These are phyloP conservation scores for Gallinago undulata DNA, from an alignment of 2,113 vertebrate genomes.

Conservation along the genomic window DNA sequence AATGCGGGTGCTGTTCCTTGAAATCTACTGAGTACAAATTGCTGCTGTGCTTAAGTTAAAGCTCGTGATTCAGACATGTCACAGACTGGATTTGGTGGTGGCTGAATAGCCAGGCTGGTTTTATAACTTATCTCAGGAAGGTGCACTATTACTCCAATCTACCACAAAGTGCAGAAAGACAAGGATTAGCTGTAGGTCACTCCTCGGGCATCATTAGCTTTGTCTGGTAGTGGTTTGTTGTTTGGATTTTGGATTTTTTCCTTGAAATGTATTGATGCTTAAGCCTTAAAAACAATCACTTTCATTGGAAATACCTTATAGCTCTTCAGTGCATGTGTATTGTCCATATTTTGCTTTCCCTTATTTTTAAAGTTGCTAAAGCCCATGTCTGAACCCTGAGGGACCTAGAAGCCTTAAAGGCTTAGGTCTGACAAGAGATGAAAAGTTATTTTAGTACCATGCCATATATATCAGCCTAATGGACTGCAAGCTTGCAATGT, in stretches of 20 bases:
- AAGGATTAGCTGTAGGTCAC: not conserved
- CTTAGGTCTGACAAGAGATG: not conserved
- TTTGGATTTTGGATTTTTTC: not conserved
- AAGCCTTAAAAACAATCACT: not conserved
- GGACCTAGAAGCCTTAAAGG: not conserved
- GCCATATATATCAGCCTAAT: not conserved
- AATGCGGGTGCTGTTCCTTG: not conserved
- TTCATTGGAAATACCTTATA: not conserved
- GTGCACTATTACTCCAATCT: not conserved
- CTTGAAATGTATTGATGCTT: not conserved
- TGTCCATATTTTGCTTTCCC: not conserved
- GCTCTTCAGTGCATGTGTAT: not conserved
- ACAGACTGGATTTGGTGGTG: not conserved
- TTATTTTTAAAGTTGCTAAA: conserved; percentile 4
- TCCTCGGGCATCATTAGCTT: not conserved
- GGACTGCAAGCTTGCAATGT: not conserved
- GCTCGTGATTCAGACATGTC: not conserved
- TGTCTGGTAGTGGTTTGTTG: not conserved
- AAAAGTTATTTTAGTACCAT: not conserved
- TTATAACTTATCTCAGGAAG: not conserved
- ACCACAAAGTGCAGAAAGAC: not conserved
- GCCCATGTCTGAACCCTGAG: not conserved
- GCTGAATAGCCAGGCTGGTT: not conserved
- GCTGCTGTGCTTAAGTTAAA: not conserved
- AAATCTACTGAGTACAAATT: not conserved